phyloP scores from a whole-genome alignment of 1,140 invertebrate genomes.

The Fragariocoptes setiger region DNA sequence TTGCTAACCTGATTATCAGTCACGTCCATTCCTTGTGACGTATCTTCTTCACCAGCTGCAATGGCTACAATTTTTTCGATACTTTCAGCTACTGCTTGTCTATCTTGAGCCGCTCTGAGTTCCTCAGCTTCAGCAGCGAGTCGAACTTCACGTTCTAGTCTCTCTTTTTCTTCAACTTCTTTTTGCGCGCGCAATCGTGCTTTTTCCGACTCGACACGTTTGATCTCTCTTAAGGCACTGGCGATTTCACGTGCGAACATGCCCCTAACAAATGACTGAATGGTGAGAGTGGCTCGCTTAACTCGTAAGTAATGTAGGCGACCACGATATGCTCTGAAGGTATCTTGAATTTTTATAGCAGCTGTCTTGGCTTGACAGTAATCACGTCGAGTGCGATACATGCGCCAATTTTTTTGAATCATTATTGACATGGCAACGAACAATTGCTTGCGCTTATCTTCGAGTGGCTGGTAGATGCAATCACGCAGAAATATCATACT shows the following conservation, averaged over 20 bases:
- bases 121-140: no score
- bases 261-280: conserved; percentile 52
- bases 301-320: conserved; percentile 45
- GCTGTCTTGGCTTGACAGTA: conserved; percentile 33
- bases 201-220: conserved; percentile 66
- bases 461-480: conserved; percentile 51
- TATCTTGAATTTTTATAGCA: conserved; percentile 43
- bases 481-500: conserved; percentile 58
- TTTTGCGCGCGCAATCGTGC: conserved; percentile 28
- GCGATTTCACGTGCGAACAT: conserved; percentile 54
- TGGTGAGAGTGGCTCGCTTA: conserved; percentile 48
- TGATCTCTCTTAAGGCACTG: conserved; percentile 48
- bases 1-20: no score
- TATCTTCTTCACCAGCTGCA: background rate
- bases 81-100: no score
- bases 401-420: conserved; percentile 43
- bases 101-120: conserved; percentile 3
- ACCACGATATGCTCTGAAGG: conserved; percentile 51
- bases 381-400: conserved; percentile 29
- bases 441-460: conserved; percentile 36
- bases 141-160: conserved; percentile 18
- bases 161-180: conserved; percentile 34
- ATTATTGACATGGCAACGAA: conserved; percentile 33
- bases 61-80: background rate
- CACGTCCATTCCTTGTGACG: no score